phyloP scores from a whole-genome alignment of 23 tunicate species.

The Botrylloides violaceus region DNA sequence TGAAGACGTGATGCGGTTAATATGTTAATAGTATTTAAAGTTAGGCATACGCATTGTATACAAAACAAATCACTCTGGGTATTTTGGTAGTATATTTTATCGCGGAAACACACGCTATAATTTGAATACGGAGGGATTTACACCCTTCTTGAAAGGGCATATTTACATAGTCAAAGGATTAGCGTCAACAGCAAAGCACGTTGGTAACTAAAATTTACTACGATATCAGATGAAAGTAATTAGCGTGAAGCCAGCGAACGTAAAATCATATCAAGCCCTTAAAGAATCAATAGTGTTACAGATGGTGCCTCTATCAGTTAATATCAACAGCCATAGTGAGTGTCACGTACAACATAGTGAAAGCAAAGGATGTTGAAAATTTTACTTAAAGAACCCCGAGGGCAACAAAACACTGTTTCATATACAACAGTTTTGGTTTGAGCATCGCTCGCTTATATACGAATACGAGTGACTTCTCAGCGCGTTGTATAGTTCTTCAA shows the following conservation, averaged over 20 bases:
- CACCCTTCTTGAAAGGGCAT: background rate
- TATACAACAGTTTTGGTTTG: too few relatives aligned
- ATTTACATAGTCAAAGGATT: background rate
- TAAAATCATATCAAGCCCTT: background rate
- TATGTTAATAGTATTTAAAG: too few relatives aligned
- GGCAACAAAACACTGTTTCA: background rate
- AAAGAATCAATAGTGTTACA: background rate
- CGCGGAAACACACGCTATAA: too few relatives aligned
- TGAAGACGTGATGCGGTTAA: too few relatives aligned
- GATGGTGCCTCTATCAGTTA: background rate
- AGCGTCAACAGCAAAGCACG: background rate
- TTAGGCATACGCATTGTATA: too few relatives aligned
- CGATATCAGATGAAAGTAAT: background rate
- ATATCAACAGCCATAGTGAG: background rate
- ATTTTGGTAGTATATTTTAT: too few relatives aligned
- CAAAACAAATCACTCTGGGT: too few relatives aligned
- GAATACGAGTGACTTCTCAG: too few relatives aligned
- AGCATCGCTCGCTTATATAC: too few relatives aligned
- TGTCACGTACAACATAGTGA: background rate
- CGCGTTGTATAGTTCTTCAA: too few relatives aligned
- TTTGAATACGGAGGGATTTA: background rate
- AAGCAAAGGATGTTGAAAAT: background rate
- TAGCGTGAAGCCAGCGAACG: background rate
- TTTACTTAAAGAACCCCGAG: background rate
- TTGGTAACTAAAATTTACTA: background rate